phyloP scores from a whole-genome alignment of 1,140 invertebrate genomes.

The Hyles vespertilio region DNA sequence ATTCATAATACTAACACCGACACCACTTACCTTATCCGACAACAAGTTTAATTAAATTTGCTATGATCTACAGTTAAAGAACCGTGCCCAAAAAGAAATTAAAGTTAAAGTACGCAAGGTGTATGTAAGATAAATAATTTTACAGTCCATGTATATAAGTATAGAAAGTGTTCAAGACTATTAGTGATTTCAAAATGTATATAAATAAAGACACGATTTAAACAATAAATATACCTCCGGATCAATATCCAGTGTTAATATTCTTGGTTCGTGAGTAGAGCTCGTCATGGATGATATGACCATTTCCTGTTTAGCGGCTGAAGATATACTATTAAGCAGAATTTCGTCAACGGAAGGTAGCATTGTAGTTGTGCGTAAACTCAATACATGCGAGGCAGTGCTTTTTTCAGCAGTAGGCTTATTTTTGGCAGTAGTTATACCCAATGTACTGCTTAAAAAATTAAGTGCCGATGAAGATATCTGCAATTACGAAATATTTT shows the following conservation, averaged over 20 bases:
- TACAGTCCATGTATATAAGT: not conserved
- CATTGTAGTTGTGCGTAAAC: constrained; percentile 75
- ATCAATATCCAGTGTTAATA: constrained; percentile 77
- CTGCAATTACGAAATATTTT: constrained; percentile 71
- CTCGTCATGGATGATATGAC: constrained; percentile 70
- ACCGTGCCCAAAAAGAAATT: too few species aligned
- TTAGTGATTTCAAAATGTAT: constrained; percentile 7
- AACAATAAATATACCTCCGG: constrained; percentile 73
- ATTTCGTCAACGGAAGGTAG: constrained; percentile 74
- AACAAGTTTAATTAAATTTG: too few species aligned
- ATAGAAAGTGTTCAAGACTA: too few species aligned
- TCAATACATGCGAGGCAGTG: constrained; percentile 75
- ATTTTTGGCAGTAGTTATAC: constrained; percentile 64
- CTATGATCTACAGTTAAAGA: too few species aligned
- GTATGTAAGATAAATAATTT: constrained; percentile 4
- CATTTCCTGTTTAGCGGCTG: constrained; percentile 73
- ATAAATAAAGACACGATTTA: constrained; percentile 35
- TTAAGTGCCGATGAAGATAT: constrained; percentile 70
- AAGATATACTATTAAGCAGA: constrained; percentile 75
- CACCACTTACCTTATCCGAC: constrained; percentile 32
- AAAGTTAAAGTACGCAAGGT: not conserved
- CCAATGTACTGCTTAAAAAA: constrained; percentile 69
- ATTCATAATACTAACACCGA: constrained; percentile 11
- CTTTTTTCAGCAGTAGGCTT: constrained; percentile 68
- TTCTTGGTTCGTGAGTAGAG: constrained; percentile 72